Conservation (phyloP, 2,797 vertebrate genomes). For the Eospalax fontanierii region DNA sequence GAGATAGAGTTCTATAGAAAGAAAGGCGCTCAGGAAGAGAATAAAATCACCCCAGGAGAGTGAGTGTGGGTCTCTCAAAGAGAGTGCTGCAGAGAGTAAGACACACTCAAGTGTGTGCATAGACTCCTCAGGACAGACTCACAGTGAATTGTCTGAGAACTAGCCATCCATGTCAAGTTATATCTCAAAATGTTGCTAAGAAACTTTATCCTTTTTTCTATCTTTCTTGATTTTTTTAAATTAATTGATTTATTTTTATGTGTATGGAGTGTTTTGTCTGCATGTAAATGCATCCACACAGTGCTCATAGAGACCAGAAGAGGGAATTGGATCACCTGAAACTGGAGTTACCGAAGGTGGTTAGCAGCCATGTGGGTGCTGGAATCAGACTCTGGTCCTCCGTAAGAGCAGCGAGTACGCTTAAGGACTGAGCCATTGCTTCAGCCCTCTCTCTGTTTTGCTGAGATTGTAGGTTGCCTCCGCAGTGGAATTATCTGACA, state of each 20-base stretch:
- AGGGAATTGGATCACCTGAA: too few species aligned
- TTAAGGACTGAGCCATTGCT: too few species aligned
- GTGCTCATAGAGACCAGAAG: too few species aligned
- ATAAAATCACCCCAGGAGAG: neutral
- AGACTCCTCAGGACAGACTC: neutral
- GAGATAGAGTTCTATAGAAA: neutral
- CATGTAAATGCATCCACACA: too few species aligned
- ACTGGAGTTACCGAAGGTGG: too few species aligned
- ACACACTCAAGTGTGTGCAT: neutral
- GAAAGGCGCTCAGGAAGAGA: neutral
- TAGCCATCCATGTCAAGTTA: neutral
- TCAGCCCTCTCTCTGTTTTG: too few species aligned
- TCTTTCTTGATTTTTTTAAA: neutral
- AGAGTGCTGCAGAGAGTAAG: neutral
- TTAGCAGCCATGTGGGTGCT: too few species aligned
- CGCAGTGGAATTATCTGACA: neutral
- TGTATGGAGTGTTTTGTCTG: too few species aligned
- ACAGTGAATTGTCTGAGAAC: neutral
- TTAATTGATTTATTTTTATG: too few species aligned
- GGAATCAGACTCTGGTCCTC: too few species aligned
- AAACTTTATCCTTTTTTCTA: neutral
- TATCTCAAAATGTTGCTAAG: neutral
- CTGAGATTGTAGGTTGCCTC: neutral
- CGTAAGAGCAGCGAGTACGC: too few species aligned
- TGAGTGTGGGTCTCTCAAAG: neutral